A percentile compares a stretch with the other conserved stretches of the same genome.
Evolutionary conservation across 2,888 invertebrate species (phyloP).

Genomic region (Heliconius cydno): DNA sequence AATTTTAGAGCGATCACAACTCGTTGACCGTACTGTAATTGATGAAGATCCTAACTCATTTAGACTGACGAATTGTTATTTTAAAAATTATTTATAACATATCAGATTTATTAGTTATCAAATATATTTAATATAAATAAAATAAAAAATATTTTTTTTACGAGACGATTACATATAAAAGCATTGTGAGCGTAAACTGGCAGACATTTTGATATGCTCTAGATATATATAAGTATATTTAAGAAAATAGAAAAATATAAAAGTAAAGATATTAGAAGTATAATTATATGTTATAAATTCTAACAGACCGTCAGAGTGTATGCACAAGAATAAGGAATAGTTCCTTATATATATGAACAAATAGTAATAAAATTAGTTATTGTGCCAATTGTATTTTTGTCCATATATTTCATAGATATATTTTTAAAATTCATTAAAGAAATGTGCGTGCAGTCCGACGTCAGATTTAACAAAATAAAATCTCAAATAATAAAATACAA

Average conservation of each 20-base stretch:
- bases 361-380: neutral
- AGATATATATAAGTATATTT: neutral
- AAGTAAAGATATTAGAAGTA: conserved; percentile 30
- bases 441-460: conserved; percentile 7
- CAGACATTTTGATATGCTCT: conserved; percentile 12
- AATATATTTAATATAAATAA: neutral
- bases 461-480: conserved; percentile 22
- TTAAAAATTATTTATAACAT: neutral
- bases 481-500: conserved; percentile 41
- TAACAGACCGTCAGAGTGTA: conserved; percentile 3
- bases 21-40: no score
- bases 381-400: neutral
- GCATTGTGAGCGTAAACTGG: neutral
- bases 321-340: no score
- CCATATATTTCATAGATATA: neutral
- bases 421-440: neutral
- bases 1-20: no score
- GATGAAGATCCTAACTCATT: neutral
- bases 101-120: neutral
- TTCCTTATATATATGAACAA: no score
- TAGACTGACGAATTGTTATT: neutral
- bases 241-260: conserved; percentile 36
- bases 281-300: conserved; percentile 3
- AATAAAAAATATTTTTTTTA: neutral
- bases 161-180: neutral